Percentiles rank a stretch among this genome's conserved stretches.
Conservation (phyloP, 2,113 vertebrate species). For the Ctenodactylus gundi region DNA sequence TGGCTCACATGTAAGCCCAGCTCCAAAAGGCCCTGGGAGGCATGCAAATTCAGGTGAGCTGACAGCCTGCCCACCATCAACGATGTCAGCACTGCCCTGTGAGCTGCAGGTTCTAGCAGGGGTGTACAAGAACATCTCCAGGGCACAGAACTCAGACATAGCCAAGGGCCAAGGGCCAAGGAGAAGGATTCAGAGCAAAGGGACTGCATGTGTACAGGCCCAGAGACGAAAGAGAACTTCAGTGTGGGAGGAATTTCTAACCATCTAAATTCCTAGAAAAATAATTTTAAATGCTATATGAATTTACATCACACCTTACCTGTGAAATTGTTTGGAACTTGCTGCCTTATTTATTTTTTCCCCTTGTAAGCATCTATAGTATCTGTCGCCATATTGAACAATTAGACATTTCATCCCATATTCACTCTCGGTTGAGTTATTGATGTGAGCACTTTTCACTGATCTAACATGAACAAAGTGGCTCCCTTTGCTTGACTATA, state of each 20-base stretch:
- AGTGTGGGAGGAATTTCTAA: neutral
- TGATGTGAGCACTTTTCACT: neutral
- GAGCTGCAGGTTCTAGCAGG: rapidly evolving
- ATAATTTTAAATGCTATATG: no score
- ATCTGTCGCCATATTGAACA: neutral
- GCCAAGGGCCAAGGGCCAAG: rapidly evolving
- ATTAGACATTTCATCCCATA: neutral
- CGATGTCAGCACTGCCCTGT: neutral
- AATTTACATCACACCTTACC: neutral
- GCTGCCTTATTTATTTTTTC: neutral
- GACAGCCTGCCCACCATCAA: neutral
- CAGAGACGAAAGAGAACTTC: neutral
- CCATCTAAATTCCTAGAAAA: neutral
- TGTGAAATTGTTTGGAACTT: neutral
- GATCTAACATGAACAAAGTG: neutral
- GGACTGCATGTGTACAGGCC: neutral
- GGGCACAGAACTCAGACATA: neutral
- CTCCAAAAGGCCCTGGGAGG: no score
- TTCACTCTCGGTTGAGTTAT: neutral
- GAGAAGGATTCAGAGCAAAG: neutral
- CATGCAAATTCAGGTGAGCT: neutral
- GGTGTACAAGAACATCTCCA: neutral
- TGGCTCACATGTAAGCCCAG: neutral
- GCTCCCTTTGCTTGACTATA: neutral
- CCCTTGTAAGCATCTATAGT: neutral